Conservation (phyloP, 2,888 invertebrate species). For the Drosophila cognata region DNA sequence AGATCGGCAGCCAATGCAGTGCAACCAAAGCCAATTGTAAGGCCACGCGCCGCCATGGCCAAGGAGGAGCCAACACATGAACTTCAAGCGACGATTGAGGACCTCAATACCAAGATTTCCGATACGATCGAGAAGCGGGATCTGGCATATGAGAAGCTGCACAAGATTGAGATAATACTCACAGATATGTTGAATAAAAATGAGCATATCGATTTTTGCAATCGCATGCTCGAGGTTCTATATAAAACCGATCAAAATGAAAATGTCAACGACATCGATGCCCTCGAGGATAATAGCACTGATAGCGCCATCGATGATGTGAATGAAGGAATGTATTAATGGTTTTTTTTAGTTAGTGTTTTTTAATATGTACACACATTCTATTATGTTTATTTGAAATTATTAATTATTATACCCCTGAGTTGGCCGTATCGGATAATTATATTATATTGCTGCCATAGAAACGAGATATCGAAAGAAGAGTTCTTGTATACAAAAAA, state of each 20-base stretch:
- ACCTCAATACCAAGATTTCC: conserved; percentile 11
- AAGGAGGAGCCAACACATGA: conserved; percentile 33
- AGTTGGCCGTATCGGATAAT: not conserved
- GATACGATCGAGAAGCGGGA: conserved; percentile 52
- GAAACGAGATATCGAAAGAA: not conserved
- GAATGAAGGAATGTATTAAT: conserved; percentile 53
- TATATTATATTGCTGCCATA: not conserved
- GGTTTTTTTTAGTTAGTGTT: conserved; percentile 1
- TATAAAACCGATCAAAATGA: conserved; percentile 45
- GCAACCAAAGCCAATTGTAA: conserved; percentile 50
- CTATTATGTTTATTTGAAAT: conserved; percentile 1
- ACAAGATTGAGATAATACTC: conserved; percentile 70
- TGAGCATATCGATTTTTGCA: conserved; percentile 63
- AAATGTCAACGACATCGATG: not conserved
- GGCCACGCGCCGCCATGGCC: conserved; percentile 31
- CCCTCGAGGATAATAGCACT: conserved; percentile 18
- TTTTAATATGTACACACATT: conserved; percentile 23
- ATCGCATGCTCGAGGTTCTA: conserved; percentile 64
- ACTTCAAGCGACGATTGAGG: conserved; percentile 13
- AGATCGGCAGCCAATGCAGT: conserved; percentile 51
- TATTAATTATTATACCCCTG: not conserved
- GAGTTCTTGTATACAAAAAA: not conserved
- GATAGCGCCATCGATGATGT: conserved; percentile 31
- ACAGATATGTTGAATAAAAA: conserved; percentile 58
- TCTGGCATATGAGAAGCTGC: conserved; percentile 72